Base-by-base conservation (phyloP, 1,140 invertebrate genomes). In the Drosophila micromelanica region DNA sequence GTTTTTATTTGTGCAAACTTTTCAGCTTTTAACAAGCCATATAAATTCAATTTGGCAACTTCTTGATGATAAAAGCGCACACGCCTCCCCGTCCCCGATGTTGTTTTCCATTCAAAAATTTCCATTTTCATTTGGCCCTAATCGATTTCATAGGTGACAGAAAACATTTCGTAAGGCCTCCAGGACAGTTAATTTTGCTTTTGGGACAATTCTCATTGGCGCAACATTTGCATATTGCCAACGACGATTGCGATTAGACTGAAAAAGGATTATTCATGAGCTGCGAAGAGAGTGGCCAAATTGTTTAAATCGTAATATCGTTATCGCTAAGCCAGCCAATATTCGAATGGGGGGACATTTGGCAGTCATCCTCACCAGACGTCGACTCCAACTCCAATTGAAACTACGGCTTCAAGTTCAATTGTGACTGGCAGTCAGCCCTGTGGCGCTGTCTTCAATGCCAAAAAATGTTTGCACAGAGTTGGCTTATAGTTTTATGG, bases 201-300 rank as follows among this genome's bases (percentile, higher is more conserved):
- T 78, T 76, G 82, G 71, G 72, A 68, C 67, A 51, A 38, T 67
- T 72, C 75, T 62, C 75, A 38, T 57, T 23, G 17, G 27, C n/a
- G 62, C 27, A 17, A 23, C 46, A 71, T 87, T 87, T 82, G 84
- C 82, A 87, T 87, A 89, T 82, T 79, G 17, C 7, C 23, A 37
- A 12, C 40, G 43, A 12, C 40, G 43, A 40, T 59, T 49, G 54
- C 54, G 79, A 79, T 80, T 85, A 80, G 75, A 56, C 64, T 69
- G 56, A 70, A 87, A 87, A 82, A 62, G 82, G 82, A 89, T 87
- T 87, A 87, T 87, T 89, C 84, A 87, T 87, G 82, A 89, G 82
- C 73, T 57, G 78, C 68, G 49, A 68, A 27, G 27, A 75, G 70
- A 78, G 70, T 65, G 61, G 60, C 45, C 23, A 23, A 30, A 54